A percentile compares a stretch with the other conserved stretches of the same genome.
Conservation (phyloP, 2,113 vertebrate genomes). For the Laticauda colubrina region DNA sequence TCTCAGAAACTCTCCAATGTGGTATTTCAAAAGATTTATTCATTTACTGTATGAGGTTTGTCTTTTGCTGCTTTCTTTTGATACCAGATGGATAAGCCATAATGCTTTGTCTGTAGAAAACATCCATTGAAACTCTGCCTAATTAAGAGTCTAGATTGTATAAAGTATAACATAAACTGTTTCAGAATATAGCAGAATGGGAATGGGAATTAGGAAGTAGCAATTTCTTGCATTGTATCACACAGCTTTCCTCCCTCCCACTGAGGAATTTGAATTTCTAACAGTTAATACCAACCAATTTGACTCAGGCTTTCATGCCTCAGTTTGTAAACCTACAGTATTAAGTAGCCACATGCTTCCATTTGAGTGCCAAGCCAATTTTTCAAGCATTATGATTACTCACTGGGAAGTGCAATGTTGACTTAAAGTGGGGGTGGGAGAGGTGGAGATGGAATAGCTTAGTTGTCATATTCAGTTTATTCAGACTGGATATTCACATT, state of each 20-base stretch:
- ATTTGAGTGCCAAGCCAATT: constrained; percentile 40
- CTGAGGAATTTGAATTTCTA: constrained; percentile 27
- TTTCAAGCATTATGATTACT: constrained; percentile 50
- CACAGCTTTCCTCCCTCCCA: neutral
- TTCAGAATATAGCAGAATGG: constrained; percentile 17
- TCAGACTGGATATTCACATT: constrained; percentile 45
- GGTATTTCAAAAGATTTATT: neutral
- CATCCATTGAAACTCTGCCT: neutral
- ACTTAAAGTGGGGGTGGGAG: neutral
- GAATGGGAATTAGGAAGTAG: constrained; percentile 9
- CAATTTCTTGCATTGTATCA: constrained; percentile 28
- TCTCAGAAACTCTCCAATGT: neutral
- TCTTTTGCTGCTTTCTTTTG: neutral
- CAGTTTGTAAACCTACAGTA: constrained; percentile 43
- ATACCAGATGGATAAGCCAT: neutral
- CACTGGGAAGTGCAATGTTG: constrained; percentile 46
- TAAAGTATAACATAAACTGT: neutral
- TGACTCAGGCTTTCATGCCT: constrained; percentile 30
- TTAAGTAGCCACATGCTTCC: constrained; percentile 61
- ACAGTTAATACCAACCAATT: constrained; percentile 28
- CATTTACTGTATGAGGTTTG: neutral
- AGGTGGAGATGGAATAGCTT: constrained; percentile 16
- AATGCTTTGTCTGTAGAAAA: neutral
- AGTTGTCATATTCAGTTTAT: constrained; percentile 48
- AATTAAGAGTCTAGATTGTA: neutral